Percentiles rank a stretch among this genome's conserved stretches.
phyloP scores from a whole-genome alignment of 2,797 vertebrate genomes.

The Sebastes hubbsi region DNA sequence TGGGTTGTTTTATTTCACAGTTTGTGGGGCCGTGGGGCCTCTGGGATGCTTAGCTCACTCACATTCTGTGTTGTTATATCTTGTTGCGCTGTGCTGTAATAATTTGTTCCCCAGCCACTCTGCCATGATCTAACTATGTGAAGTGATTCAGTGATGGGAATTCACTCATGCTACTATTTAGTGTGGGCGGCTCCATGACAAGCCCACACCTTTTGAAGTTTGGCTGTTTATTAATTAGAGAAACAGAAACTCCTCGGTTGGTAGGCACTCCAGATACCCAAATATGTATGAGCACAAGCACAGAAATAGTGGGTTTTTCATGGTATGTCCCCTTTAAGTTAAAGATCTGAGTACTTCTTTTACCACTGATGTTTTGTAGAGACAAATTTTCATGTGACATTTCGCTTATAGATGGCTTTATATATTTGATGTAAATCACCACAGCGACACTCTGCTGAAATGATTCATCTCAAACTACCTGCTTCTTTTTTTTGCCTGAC shows the following conservation, averaged over 20 bases:
- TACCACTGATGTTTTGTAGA: neutral
- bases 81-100: neutral
- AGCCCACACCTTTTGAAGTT: conserved; percentile 62
- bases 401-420: neutral
- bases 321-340: neutral
- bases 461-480: neutral
- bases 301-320: neutral
- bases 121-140: conserved; percentile 25
- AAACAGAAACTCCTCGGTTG: conserved; percentile 23
- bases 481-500: neutral
- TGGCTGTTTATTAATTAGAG: conserved; percentile 72
- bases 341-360: neutral
- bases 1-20: neutral
- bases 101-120: conserved; percentile 40
- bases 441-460: neutral
- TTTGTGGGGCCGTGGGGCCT: neutral
- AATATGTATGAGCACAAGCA: neutral
- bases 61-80: neutral
- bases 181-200: conserved; percentile 53
- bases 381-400: neutral
- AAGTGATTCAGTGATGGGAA: conserved; percentile 44
- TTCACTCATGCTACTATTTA: conserved; percentile 39
- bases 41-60: neutral
- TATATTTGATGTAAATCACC: neutral
- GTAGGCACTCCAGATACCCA: neutral